Evolutionary conservation across 2,888 invertebrate genomes (phyloP), one percentile per base, ranked within the genome.

Genomic region (Omphaloscelis lunosa): DNA sequence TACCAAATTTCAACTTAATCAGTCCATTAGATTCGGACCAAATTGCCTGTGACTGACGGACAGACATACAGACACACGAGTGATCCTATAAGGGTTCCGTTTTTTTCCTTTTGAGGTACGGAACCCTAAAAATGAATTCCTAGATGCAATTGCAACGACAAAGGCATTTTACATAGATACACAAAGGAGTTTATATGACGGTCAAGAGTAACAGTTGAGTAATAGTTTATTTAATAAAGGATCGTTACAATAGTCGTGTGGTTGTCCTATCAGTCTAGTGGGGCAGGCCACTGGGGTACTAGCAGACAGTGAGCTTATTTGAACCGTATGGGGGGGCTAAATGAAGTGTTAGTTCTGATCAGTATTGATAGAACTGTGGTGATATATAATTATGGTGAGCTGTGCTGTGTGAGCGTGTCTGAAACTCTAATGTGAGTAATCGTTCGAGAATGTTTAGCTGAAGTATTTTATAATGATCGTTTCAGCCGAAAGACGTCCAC

Each of bases 181-280:
- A 80, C 58, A 80, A 78, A 80, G 59, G 63, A 39, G 8, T 53
- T 41, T 53, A 27, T 71, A 63, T 68, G 41, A 70, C 48, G 71
- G 70, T 65, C 75, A 75, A 68, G 71, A 53, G 45, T 39, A 66
- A 8, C 11, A 20, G 45, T 34, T 17, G n/a, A 15, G 39, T 41
- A 51, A 59, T 41, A 78, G 67, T 63, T 67, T 78, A 73, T 62
- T 65, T 27, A 67, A 83, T 34, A 58, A 27, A 58, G 67, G 29
- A 68, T 67, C 41, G 71, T 81, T 63, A 58, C n/a, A 41, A 75
- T 62, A 17, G 66, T 27, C 56, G 48, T 70, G 79, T 84, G 59
- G 75, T 80, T 86, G 79, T 80, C 59, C 82, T 76, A 76, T 85
- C 83, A 87, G 79, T 58, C n/a, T 67, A 70, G 72, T 76, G 74